These are phyloP conservation scores for Dermolepida albohirtum DNA, from an alignment of 2,888 invertebrate genomes.

Conservation along the genomic window DNA sequence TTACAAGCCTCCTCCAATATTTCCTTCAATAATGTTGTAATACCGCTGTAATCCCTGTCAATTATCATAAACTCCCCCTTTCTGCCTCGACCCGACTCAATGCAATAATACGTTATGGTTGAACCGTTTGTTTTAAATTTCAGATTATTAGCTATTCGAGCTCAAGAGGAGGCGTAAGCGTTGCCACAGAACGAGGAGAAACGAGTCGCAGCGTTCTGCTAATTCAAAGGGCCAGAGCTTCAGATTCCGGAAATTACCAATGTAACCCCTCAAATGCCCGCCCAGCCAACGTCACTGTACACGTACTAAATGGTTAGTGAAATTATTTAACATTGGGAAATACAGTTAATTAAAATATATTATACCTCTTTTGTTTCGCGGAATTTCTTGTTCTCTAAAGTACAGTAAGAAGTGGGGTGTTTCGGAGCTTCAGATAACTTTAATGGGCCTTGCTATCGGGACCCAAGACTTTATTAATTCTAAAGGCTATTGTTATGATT, in stretches of 20 bases:
- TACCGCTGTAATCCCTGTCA: constrained; percentile 4
- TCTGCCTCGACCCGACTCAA: background rate
- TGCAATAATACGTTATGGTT: constrained; percentile 3
- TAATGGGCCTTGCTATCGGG: background rate
- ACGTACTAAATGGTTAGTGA: constrained; percentile 90
- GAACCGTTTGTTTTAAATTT: constrained; percentile 54
- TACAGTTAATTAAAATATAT: constrained; percentile 32
- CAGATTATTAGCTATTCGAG: constrained; percentile 97
- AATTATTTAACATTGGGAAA: constrained; percentile 30
- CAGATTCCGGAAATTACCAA: constrained; percentile 91
- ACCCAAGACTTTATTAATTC: constrained; percentile 11
- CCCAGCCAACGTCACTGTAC: constrained; percentile 90
- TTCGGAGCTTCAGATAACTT: background rate
- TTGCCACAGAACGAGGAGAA: constrained; percentile 91
- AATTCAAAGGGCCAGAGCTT: constrained; percentile 87
- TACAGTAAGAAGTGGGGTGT: background rate
- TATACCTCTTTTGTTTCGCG: constrained; percentile 16
- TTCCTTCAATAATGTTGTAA: constrained; percentile 3
- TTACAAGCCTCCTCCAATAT: background rate
- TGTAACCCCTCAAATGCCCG: constrained; percentile 95
- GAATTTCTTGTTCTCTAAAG: constrained; percentile 17
- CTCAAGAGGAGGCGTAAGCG: constrained; percentile 89
- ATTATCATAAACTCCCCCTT: constrained; percentile 9
- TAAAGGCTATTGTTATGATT: constrained; percentile 18
- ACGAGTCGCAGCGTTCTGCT: constrained; percentile 90